A percentile compares a stretch with the other conserved stretches of the same genome.
These are phyloP conservation scores for Parazoanthus swiftii DNA, from an alignment of 92 coral and sea anemone genomes.

Conservation along the genomic window DNA sequence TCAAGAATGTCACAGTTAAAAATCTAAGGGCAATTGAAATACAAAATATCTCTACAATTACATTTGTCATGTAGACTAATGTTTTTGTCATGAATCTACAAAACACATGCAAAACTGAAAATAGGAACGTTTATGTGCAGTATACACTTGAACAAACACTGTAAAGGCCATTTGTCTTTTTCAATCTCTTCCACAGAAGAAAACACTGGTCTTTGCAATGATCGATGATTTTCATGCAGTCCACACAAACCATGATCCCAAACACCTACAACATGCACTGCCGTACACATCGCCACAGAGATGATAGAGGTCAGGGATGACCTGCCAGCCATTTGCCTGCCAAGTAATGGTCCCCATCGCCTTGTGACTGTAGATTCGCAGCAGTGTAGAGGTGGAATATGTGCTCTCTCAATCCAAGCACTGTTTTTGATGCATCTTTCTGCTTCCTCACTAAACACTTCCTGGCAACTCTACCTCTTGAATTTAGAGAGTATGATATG, in stretches of 20 bases:
- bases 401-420: background rate
- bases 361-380: background rate
- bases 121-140: too few species aligned
- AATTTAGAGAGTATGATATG: background rate
- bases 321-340: background rate
- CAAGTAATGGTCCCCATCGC: background rate
- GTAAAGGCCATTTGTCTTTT: background rate
- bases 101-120: too few species aligned
- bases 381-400: background rate
- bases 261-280: background rate
- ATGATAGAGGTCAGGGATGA: background rate
- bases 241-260: constrained; percentile 3
- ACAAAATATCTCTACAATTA: too few species aligned
- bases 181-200: background rate
- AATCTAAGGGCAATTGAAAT: too few species aligned
- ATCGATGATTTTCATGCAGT: constrained; percentile 14
- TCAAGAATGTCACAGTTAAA: too few species aligned
- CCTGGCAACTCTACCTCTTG: background rate
- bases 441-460: background rate
- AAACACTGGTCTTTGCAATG: background rate
- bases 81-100: too few species aligned
- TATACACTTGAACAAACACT: background rate
- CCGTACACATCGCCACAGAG: background rate
- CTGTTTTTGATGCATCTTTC: constrained; percentile 9
- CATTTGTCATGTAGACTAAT: too few species aligned